Conservation (phyloP, 2,113 vertebrate species). For the Xenopus laevis region DNA sequence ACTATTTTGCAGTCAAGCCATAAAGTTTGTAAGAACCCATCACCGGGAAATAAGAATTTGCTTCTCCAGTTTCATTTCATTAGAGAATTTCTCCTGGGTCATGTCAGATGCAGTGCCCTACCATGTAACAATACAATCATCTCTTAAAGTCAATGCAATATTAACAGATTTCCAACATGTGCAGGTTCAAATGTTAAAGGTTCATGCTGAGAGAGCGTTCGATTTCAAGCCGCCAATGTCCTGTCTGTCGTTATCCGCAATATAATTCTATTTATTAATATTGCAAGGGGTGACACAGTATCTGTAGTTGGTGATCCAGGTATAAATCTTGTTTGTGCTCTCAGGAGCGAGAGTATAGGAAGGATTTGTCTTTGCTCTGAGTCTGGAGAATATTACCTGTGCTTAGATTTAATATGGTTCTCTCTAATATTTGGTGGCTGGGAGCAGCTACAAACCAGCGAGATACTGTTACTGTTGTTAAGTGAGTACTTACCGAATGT, state of each 20-base stretch:
- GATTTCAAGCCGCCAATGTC: background rate
- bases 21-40: background rate
- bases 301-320: constrained; percentile 36
- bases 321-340: constrained; percentile 49
- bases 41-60: background rate
- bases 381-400: constrained; percentile 18
- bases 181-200: constrained; percentile 26
- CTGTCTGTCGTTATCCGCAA: background rate
- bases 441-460: background rate
- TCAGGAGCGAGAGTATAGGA: constrained; percentile 5
- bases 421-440: background rate
- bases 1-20: background rate
- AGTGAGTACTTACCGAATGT: constrained; percentile 75
- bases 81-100: background rate
- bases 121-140: background rate
- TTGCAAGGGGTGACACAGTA: constrained; percentile 40
- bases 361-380: constrained; percentile 11
- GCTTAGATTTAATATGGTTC: constrained; percentile 41
- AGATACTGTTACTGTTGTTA: fast-evolving
- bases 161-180: constrained; percentile 18
- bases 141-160: constrained; percentile 16
- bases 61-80: background rate
- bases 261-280: constrained; percentile 40
- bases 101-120: background rate
- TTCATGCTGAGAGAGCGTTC: constrained; percentile 10